Percentiles rank a stretch among this genome's conserved stretches.
Evolutionary conservation across 2,888 invertebrate species (phyloP).

Genomic region (Ryuthela nishihirai): DNA sequence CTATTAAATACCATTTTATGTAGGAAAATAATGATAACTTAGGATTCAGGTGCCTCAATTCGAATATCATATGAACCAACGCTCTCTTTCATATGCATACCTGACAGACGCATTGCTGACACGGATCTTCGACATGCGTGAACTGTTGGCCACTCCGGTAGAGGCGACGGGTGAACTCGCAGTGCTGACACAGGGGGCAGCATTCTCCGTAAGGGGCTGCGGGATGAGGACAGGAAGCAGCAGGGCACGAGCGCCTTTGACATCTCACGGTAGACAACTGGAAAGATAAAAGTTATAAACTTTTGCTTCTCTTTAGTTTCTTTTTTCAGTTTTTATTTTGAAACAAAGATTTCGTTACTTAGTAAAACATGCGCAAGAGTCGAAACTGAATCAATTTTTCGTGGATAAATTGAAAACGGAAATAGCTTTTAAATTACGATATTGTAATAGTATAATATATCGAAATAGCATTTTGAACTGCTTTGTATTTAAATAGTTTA

Average conservation of each 20-base stretch:
- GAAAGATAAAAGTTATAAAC: neutral
- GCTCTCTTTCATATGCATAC: no score
- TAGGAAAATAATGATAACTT: no score
- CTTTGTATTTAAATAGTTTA: no score
- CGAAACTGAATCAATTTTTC: neutral
- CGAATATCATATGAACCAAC: no score
- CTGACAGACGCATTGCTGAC: conserved; percentile 30
- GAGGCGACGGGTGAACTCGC: conserved; percentile 28
- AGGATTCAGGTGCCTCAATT: no score
- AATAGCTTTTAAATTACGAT: no score
- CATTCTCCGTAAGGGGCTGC: conserved; percentile 35
- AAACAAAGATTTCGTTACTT: no score
- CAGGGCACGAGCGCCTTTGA: conserved; percentile 9
- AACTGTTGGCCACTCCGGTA: conserved; percentile 36
- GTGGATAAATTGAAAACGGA: neutral
- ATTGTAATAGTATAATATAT: no score
- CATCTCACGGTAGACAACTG: conserved; percentile 17
- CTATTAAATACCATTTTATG: no score
- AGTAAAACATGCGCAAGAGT: neutral
- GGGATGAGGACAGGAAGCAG: conserved; percentile 15
- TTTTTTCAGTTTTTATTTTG: neutral
- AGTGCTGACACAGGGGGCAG: conserved; percentile 31
- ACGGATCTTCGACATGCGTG: conserved; percentile 26
- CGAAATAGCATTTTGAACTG: no score
- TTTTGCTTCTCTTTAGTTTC: neutral